Conservation (phyloP, 2,888 invertebrate genomes). For the Gerosis bhagava region DNA sequence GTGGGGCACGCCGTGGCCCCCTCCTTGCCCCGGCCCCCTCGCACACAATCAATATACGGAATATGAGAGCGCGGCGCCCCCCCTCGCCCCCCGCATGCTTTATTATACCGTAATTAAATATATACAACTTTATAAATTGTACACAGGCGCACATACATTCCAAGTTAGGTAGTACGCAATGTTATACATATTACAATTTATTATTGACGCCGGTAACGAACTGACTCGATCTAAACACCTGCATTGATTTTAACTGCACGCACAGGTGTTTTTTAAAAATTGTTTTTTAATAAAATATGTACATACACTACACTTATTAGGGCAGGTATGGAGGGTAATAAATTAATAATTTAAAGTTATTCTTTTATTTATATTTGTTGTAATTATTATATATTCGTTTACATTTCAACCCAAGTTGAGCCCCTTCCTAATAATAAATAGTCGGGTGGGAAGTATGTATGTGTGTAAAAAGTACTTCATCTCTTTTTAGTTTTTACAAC, state of each 20-base stretch:
- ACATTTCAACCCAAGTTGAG: slow-evolving; percentile 46
- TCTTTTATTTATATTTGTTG: too few relatives aligned
- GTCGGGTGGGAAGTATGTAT: slow-evolving; percentile 41
- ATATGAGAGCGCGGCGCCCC: slow-evolving; percentile 82
- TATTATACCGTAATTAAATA: slow-evolving; percentile 81
- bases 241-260: slow-evolving; percentile 35
- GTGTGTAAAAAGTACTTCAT: slow-evolving; percentile 48
- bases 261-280: slow-evolving; percentile 37
- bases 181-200: slow-evolving; percentile 29
- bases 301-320: too few relatives aligned
- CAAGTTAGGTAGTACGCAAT: slow-evolving; percentile 32
- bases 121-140: slow-evolving; percentile 79
- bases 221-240: slow-evolving; percentile 32
- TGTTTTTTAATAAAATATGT: slow-evolving; percentile 22
- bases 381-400: slow-evolving; percentile 2
- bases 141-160: slow-evolving; percentile 59
- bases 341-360: neutral
- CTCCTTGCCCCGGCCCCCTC: slow-evolving; percentile 79
- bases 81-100: slow-evolving; percentile 81
- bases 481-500: slow-evolving; percentile 49
- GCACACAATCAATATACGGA: slow-evolving; percentile 83
- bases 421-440: slow-evolving; percentile 40
- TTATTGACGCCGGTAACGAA: slow-evolving; percentile 28
- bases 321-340: slow-evolving; percentile 7
- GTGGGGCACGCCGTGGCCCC: slow-evolving; percentile 83